Evolutionary conservation across 2,888 invertebrate genomes (phyloP), one percentile per base, ranked within the genome.

Genomic region (Nowickia ferox): DNA sequence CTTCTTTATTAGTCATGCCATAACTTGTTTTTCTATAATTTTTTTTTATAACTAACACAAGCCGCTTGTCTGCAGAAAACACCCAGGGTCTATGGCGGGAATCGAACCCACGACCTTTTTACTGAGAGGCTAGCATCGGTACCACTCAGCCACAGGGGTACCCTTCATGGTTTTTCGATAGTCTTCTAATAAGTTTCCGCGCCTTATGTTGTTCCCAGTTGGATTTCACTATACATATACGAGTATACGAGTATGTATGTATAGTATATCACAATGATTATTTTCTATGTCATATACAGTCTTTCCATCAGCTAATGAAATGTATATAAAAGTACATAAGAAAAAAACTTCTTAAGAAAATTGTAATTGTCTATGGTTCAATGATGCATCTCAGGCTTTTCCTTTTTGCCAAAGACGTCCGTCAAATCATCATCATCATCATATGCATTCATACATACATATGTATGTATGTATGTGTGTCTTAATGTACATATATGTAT

Each of bases 311-410:
- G 48, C 59, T 66, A 68, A 75, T 48, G 51, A 57, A 71, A 59
- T 59, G 22, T 51, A 40, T 51, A 40, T 57, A 75, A 57, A 84
- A 13, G 15, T 63, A 59, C n/a, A 22, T 59, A 13, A 48, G 38
- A 15, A 44, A 59, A 55, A 78, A 53, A 75, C 72, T 76, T 83
- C 83, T 77, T 74, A 76, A 80, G 86, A 86, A 86, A 83, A 80
- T 61, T 79, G 79, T 66, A 79, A 80, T 72, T 86, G 69, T 55
- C 79, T 71, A 68, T 86, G 83, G 72, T 80, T 86, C 82, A 86
- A 71, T 86, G 79, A 61, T 71, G 42, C 38, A 72, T 72, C 61
- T 76, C 17, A 44, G 19, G 44, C n/a, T 74, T 42, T 66, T 72
- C 1, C 8, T 51, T 65, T 61, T 48, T 55, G 11, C 30, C 13